Base-by-base conservation (phyloP, 92 coral and sea anemone species). In the Bergia sp. region DNA sequence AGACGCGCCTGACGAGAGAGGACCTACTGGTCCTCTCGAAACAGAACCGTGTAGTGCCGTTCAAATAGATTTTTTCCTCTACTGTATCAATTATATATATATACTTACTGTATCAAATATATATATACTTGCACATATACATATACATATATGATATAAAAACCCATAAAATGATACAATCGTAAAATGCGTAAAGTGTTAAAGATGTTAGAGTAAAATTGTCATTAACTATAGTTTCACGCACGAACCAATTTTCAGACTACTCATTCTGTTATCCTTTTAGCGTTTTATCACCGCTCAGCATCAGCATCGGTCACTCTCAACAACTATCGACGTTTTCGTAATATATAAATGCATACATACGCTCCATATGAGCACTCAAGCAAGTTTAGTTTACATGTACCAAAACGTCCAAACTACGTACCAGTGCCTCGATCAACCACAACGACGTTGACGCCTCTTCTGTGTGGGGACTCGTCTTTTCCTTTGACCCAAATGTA, bases 401-500 rank as follows among this genome's bases (percentile, higher is more conserved):
- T 65, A 38, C 42, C 10, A 15, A 41, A 42, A 11, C 15, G 36
- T 18, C 23, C 5, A 11, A 4, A 0, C 21, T 65, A 82, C 77
- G 4, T 43, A 82, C 86, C 86, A 42, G 58, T 82, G 10, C 7
- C 3, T 41, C 76, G 47, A 53, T 82, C 77, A 10, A 67, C 75
- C 76, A 82, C 86, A 66, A 66, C 86, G 2, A 82, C 86, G 66
- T 82, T 82, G 76, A 65, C 76, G n/a, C 86, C 86, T 82, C 86
- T 43, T n/a, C 20, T 41, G 42, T 66, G 86, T 4, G 61, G 86
- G 3, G 86, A 82, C 1, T 15, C 57, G 76, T 82, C 76, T 41
- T 82, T 82, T 66, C 76, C 76, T 65, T 36, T 82, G 20, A 82
- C 76, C 55, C 58, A 82, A 42, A 82, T 82, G 86, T 41, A 82